These are phyloP conservation scores for Amphipyra tragopoginis DNA, from an alignment of 2,888 invertebrate species.

Conservation along the genomic window DNA sequence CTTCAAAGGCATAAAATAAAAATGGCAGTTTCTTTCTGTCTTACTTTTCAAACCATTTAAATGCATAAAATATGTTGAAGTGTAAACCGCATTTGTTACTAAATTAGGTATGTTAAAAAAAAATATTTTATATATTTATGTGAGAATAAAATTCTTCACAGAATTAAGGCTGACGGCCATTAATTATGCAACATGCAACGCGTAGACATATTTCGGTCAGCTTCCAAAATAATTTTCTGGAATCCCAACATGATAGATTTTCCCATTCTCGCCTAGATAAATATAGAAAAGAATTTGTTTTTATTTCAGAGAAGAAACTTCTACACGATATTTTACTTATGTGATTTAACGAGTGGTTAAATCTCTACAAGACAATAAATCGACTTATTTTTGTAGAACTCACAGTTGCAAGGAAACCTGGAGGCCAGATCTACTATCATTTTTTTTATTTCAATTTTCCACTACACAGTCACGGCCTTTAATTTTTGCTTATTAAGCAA, in stretches of 20 bases:
- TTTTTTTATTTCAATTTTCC: no score
- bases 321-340: constrained; percentile 23
- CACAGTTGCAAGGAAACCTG: no score
- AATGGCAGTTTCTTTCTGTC: not conserved
- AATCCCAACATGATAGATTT: constrained; percentile 68
- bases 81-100: constrained; percentile 4
- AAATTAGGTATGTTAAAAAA: constrained; percentile 9
- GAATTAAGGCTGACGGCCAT: constrained; percentile 67
- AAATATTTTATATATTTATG: constrained; percentile 24
- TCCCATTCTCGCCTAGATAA: constrained; percentile 56
- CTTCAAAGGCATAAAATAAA: constrained; percentile 1
- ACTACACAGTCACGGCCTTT: no score
- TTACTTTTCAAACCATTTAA: not conserved
- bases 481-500: no score
- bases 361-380: not conserved
- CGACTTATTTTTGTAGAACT: not conserved
- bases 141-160: constrained; percentile 61
- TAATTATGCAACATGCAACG: constrained; percentile 68
- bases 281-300: constrained; percentile 53
- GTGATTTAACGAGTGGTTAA: constrained; percentile 8
- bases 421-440: no score
- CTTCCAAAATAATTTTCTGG: constrained; percentile 74
- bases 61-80: not conserved
- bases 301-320: constrained; percentile 34
- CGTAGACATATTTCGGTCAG: constrained; percentile 76